Conservation (phyloP, 2,797 vertebrate genomes). For the Amniataba percoides region DNA sequence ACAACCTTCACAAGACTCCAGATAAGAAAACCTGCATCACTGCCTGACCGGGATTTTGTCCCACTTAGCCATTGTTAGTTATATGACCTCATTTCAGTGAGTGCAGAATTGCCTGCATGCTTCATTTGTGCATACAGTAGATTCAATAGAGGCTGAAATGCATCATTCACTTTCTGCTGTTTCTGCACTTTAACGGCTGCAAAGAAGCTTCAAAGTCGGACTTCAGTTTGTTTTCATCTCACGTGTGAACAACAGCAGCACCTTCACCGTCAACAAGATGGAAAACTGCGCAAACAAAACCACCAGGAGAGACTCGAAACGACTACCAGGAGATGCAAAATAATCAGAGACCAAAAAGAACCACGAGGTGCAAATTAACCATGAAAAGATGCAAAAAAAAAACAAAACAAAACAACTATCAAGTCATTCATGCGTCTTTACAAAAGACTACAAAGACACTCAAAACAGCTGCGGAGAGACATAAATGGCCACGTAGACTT, state of each 20-base stretch:
- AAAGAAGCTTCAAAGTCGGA: not conserved
- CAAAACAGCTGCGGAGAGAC: too few relatives aligned
- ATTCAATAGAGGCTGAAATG: not conserved
- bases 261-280: too few relatives aligned
- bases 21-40: not conserved
- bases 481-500: too few relatives aligned
- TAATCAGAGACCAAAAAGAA: not conserved
- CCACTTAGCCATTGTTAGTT: constrained; percentile 25
- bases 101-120: constrained; percentile 13
- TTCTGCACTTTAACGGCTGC: not conserved
- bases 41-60: constrained; percentile 12
- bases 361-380: not conserved
- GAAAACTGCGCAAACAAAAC: too few relatives aligned
- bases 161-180: not conserved
- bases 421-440: too few relatives aligned
- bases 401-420: too few relatives aligned
- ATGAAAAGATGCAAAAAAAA: not conserved
- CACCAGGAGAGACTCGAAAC: too few relatives aligned
- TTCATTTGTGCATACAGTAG: not conserved
- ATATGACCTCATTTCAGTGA: constrained; percentile 38
- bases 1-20: too few relatives aligned
- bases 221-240: too few relatives aligned
- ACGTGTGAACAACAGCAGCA: too few relatives aligned
- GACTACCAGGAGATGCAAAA: too few relatives aligned
- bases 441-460: not conserved